phyloP scores from a whole-genome alignment of 2,797 vertebrate genomes.

The Crenichthys baileyi region DNA sequence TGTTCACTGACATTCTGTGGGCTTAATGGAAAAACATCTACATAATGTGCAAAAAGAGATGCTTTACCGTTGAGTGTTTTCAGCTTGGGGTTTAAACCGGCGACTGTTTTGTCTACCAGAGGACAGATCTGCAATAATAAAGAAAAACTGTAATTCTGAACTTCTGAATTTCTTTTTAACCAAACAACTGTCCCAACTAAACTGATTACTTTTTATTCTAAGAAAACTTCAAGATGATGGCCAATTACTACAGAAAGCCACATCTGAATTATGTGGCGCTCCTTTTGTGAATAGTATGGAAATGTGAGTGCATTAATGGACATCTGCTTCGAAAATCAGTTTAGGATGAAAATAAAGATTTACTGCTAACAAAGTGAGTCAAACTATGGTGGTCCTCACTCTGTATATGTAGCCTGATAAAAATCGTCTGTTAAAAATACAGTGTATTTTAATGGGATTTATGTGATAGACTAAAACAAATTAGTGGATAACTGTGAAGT shows the following conservation, averaged over 20 bases:
- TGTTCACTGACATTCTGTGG: conserved; percentile 2
- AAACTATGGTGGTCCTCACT: neutral
- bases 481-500: neutral
- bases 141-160: neutral
- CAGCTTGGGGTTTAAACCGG: conserved; percentile 72
- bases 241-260: neutral
- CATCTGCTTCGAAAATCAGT: neutral
- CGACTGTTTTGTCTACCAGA: conserved; percentile 65
- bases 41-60: neutral
- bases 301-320: neutral
- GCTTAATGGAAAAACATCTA: neutral
- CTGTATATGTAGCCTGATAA: neutral
- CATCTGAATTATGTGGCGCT: neutral
- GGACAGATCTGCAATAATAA: conserved; percentile 78
- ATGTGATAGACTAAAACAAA: neutral
- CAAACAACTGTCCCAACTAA: neutral
- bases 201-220: neutral
- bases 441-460: too few relatives aligned
- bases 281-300: neutral
- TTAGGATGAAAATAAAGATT: neutral
- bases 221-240: neutral
- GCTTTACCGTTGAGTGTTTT: conserved; percentile 81
- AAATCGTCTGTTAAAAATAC: neutral
- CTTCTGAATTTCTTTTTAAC: neutral
- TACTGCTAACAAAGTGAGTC: neutral